Conservation (phyloP, 2,113 vertebrate species). For the Oxyruncus cristatus region DNA sequence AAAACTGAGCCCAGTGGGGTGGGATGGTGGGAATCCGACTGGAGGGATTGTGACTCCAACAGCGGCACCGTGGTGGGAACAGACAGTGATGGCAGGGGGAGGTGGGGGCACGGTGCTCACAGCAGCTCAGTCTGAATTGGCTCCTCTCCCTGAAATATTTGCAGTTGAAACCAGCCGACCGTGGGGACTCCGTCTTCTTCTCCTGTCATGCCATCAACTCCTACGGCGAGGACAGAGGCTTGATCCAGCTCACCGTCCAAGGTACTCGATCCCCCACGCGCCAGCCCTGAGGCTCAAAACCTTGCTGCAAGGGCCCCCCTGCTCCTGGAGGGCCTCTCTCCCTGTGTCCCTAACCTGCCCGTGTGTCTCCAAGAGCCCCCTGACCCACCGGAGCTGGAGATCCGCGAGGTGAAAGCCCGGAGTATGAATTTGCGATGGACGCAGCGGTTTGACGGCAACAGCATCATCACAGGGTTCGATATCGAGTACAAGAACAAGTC, state of each 20-base stretch:
- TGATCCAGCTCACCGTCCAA: slow-evolving; percentile 99
- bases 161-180: slow-evolving; percentile 93
- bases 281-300: rapidly evolving
- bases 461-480: slow-evolving; percentile 96
- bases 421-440: slow-evolving; percentile 99
- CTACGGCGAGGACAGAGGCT: slow-evolving; percentile 94
- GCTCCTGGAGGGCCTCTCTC: background rate
- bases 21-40: rapidly evolving
- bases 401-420: slow-evolving; percentile 94
- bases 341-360: background rate
- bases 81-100: background rate
- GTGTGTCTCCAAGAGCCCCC: slow-evolving; percentile 84
- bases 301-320: rapidly evolving
- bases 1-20: rapidly evolving
- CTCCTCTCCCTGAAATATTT: background rate
- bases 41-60: background rate
- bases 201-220: slow-evolving; percentile 99
- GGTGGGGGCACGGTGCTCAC: rapidly evolving
- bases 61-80: background rate
- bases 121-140: rapidly evolving
- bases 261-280: slow-evolving; percentile 10
- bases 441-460: slow-evolving; percentile 96
- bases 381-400: slow-evolving; percentile 94
- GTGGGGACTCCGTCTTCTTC: slow-evolving; percentile 98
- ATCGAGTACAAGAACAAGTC: slow-evolving; percentile 99